Evolutionary conservation across 2,113 vertebrate species (phyloP), one percentile per base, ranked within the genome.

Genomic region (Sarotherodon lohbergeri): DNA sequence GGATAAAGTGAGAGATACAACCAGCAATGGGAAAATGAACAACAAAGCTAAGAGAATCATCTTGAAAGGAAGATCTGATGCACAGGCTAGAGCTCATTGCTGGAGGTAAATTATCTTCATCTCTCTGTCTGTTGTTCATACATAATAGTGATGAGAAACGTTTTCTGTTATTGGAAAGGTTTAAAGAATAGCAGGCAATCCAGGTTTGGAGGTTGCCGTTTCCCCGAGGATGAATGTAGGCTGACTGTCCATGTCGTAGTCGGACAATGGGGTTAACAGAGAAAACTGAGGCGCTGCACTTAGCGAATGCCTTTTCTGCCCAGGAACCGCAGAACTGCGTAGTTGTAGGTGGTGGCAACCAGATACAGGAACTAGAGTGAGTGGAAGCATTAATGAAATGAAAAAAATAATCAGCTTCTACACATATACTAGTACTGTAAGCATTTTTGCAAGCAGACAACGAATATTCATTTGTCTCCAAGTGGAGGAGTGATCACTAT

Each of bases 291-390:
- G 93, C 32, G 50, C 17, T 48, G 63, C 27, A 32, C 76, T 97
- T 97, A 99, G 95, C 98, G 98, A 95, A 97, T 90, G 22, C 96
- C 96, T 96, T 98, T 98, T 95, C 98, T 97, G 93, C 99, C 98
- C 95, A 99, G 97, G 96, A 99, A 98, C 95, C 97, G 97, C 95
- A 99, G 96, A 86, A 99, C 97, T 4, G 98, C 99, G 2, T 98
- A 99, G 96, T 99, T 99, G 97, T 99, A 99, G 95, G 99, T 98
- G 92, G 98, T 96, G 3, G 98, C 97, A 10, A 98, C 96, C 92
- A 99, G 97, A 91, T 98, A 99, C 89, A 99, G 96, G 92, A 99
- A 95, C 99, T 99, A 95, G 52, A 92, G 89, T 86, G 56, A 92
- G 88, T 89, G 34, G 24, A 61, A 88, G 14, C 81, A 83, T 71